A percentile compares a stretch with the other conserved stretches of the same genome.
phyloP scores from a whole-genome alignment of 2,113 vertebrate genomes.

The Rhinopithecus roxellana region DNA sequence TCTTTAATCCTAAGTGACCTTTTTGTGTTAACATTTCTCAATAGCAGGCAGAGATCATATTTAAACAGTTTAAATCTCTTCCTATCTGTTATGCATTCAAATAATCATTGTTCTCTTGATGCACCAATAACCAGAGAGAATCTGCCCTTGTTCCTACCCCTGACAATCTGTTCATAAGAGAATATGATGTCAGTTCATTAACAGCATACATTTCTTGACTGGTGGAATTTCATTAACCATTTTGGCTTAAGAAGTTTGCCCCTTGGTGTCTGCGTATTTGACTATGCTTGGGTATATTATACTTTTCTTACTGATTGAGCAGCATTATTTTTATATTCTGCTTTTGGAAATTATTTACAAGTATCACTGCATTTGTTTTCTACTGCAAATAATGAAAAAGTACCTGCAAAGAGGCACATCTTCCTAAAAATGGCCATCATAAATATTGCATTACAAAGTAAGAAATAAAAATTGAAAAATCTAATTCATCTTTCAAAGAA shows the following conservation, averaged over 20 bases:
- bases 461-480: neutral
- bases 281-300: neutral
- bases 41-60: conserved; percentile 57
- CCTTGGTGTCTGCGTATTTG: neutral
- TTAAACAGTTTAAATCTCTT: conserved; percentile 70
- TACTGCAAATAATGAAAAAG: conserved; percentile 16
- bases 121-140: neutral
- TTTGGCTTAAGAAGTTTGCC: neutral
- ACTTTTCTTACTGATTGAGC: neutral
- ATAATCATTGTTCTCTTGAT: conserved; percentile 39
- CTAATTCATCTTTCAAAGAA: neutral
- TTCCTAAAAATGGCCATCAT: neutral
- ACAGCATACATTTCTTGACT: accelerated
- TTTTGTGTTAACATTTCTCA: conserved; percentile 56
- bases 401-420: neutral
- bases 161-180: neutral
- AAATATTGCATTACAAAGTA: neutral
- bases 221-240: neutral
- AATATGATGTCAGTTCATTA: neutral
- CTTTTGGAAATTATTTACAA: conserved; percentile 37
- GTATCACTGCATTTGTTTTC: neutral
- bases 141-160: neutral
- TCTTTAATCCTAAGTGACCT: conserved; percentile 64
- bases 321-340: neutral
- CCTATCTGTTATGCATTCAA: conserved; percentile 40